Percentiles rank a stretch among this genome's conserved stretches.
phyloP scores from a whole-genome alignment of 1,140 invertebrate genomes.

The Uloborus diversus region DNA sequence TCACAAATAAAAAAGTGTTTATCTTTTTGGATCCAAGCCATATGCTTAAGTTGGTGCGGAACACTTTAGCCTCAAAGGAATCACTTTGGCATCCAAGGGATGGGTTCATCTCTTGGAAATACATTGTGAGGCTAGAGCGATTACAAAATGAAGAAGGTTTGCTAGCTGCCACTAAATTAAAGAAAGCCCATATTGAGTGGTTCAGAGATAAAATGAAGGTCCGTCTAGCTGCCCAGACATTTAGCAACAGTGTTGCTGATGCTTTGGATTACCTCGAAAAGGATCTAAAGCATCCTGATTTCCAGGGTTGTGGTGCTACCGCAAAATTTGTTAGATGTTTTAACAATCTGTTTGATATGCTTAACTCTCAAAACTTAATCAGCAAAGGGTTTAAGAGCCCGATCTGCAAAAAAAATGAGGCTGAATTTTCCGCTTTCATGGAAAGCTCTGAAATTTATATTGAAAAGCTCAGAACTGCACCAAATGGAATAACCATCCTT shows the following conservation, averaged over 20 bases:
- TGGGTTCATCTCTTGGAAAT: neutral
- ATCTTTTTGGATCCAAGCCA: conserved; percentile 57
- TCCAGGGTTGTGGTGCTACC: neutral
- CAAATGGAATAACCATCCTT: neutral
- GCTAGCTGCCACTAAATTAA: conserved; percentile 7
- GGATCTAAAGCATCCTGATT: neutral
- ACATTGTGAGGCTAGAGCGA: neutral
- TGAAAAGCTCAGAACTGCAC: too few relatives aligned
- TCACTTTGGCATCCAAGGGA: conserved; percentile 47
- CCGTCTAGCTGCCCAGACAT: neutral
- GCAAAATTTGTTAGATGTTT: neutral
- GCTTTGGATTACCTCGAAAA: neutral
- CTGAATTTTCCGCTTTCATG: too few relatives aligned
- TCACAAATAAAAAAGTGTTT: conserved; percentile 9
- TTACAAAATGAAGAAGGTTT: conserved; percentile 17
- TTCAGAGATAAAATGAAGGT: conserved; percentile 17
- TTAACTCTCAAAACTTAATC: neutral
- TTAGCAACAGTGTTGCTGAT: neutral
- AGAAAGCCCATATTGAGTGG: neutral
- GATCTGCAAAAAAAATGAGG: conserved; percentile 50
- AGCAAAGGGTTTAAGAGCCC: neutral
- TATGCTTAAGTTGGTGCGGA: conserved; percentile 60
- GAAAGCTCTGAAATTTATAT: too few relatives aligned
- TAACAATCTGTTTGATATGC: conserved; percentile 7
- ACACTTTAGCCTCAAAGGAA: conserved; percentile 59